phyloP scores from a whole-genome alignment of 2,888 invertebrate species.

The Acronicta aceris region DNA sequence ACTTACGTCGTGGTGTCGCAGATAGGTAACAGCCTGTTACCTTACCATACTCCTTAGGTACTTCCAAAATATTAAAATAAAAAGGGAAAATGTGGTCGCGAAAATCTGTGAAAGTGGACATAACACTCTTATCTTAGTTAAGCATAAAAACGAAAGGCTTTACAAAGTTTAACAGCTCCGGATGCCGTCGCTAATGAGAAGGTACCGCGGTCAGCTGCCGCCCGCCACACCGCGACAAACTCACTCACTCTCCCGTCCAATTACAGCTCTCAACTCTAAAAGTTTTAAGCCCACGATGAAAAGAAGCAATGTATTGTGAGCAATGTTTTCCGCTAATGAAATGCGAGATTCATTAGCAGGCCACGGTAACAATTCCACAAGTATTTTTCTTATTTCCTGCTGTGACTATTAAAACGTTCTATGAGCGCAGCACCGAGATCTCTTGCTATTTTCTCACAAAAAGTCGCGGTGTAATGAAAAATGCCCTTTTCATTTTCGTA shows the following conservation, averaged over 20 bases:
- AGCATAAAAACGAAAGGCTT: slow-evolving; percentile 52
- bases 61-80: slow-evolving; percentile 1
- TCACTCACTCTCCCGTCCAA: slow-evolving; percentile 15
- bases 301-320: slow-evolving; percentile 45
- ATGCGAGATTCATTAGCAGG: slow-evolving; percentile 51
- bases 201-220: slow-evolving; percentile 17
- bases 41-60: too few species aligned
- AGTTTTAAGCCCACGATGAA: slow-evolving; percentile 20
- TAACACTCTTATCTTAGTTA: slow-evolving; percentile 47
- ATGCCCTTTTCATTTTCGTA: slow-evolving; percentile 17
- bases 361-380: slow-evolving; percentile 29
- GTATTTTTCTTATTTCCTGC: slow-evolving; percentile 55
- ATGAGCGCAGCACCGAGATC: slow-evolving; percentile 15
- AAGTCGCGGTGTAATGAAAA: slow-evolving; percentile 42
- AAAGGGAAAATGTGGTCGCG: slow-evolving; percentile 22
- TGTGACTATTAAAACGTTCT: slow-evolving; percentile 48
- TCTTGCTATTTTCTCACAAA: slow-evolving; percentile 21
- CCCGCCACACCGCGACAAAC: slow-evolving; percentile 5
- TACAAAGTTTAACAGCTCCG: slow-evolving; percentile 37
- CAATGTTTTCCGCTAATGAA: slow-evolving; percentile 32
- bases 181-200: slow-evolving; percentile 56
- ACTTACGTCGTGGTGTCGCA: too few species aligned
- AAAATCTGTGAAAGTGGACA: slow-evolving; percentile 34
- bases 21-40: too few species aligned
- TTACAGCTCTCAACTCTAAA: slow-evolving; percentile 16